These are phyloP conservation scores for sheep (Ovis aries) DNA, from an alignment of 2,113 vertebrate species.

Conservation along the genomic window DNA sequence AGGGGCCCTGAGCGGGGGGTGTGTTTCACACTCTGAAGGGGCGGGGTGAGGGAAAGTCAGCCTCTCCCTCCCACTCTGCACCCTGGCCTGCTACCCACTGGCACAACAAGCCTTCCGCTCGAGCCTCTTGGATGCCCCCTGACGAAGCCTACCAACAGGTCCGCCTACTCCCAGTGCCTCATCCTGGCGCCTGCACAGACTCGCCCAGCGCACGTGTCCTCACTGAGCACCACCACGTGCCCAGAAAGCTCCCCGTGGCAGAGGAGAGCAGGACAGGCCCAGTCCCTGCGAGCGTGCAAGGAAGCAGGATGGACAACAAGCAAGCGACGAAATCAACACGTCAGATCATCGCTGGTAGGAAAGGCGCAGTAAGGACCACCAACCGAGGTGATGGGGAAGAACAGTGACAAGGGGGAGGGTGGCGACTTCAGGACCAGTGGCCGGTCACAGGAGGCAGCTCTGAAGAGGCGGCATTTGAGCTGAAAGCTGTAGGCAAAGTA, in stretches of 20 bases:
- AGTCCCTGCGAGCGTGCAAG: neutral
- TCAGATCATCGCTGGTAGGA: neutral
- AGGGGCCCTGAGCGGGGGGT: neutral
- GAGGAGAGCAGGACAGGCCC: neutral
- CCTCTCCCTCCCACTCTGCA: neutral
- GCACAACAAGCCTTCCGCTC: neutral
- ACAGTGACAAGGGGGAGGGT: neutral
- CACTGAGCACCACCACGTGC: rapidly evolving
- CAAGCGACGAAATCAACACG: neutral
- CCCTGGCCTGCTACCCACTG: neutral
- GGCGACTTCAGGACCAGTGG: neutral
- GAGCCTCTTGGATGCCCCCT: neutral
- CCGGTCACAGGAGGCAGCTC: neutral
- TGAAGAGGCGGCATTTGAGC: neutral
- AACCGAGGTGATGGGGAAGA: neutral
- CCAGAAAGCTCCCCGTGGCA: neutral
- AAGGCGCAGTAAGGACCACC: neutral
- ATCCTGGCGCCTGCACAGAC: neutral
- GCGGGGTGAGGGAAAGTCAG: neutral
- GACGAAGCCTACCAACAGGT: neutral
- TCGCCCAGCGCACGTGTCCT: neutral
- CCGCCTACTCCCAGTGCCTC: neutral
- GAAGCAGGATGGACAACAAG: neutral
- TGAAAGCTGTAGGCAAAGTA: neutral
- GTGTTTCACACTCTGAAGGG: neutral